phyloP scores from a whole-genome alignment of 2,888 invertebrate genomes.

The Drosophila quinaria region DNA sequence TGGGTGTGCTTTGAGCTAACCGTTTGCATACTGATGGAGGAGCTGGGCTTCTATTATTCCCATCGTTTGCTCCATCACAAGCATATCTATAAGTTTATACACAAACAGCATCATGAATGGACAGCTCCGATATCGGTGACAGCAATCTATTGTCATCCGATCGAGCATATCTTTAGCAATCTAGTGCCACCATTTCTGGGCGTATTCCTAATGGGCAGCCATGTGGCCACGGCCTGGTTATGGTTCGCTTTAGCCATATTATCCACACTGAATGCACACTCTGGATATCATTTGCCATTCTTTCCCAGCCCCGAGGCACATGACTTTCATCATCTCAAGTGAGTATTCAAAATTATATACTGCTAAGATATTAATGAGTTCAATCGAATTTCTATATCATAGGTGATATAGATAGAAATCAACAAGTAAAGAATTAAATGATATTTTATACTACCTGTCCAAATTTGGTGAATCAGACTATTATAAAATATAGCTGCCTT shows the following conservation, averaged over 20 bases:
- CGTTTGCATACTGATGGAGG: slow-evolving; percentile 91
- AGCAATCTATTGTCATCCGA: slow-evolving; percentile 92
- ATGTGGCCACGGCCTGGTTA: slow-evolving; percentile 91
- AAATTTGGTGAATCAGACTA: too few species aligned
- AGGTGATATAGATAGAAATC: too few species aligned
- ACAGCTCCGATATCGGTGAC: slow-evolving; percentile 94
- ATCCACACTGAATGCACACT: slow-evolving; percentile 93
- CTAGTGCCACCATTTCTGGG: slow-evolving; percentile 91
- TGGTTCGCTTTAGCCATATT: slow-evolving; percentile 93
- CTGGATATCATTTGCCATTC: slow-evolving; percentile 94
- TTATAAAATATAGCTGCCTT: too few species aligned
- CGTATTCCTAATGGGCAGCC: slow-evolving; percentile 90
- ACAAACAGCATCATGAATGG: slow-evolving; percentile 96
- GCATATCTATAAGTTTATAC: slow-evolving; percentile 91
- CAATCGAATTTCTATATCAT: too few species aligned
- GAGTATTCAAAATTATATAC: slow-evolving; percentile 71
- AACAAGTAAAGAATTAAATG: too few species aligned
- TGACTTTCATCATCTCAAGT: slow-evolving; percentile 95
- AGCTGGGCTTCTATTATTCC: slow-evolving; percentile 93
- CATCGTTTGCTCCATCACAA: slow-evolving; percentile 93
- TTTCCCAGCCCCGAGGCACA: slow-evolving; percentile 94
- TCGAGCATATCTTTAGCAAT: slow-evolving; percentile 92
- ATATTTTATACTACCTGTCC: too few species aligned
- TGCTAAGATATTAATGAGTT: too few species aligned
- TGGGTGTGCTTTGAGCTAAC: slow-evolving; percentile 91